A percentile compares a stretch with the other conserved stretches of the same genome.
Evolutionary conservation across 2,888 invertebrate genomes (phyloP).

Genomic region (Pardosa pseudoannulata): DNA sequence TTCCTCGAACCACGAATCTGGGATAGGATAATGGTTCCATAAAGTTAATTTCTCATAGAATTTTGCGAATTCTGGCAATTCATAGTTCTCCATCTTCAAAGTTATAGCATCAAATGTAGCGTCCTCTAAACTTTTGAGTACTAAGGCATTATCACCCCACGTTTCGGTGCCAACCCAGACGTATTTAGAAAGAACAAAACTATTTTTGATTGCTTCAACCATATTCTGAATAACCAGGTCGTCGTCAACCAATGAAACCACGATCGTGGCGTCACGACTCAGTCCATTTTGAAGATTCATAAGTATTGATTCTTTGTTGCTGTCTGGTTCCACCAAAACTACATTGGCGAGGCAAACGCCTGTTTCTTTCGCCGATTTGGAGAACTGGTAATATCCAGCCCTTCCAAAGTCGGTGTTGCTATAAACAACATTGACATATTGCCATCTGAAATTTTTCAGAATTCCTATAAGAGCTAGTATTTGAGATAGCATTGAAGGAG

Average conservation of each 20-base stretch:
- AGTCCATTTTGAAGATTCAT: slow-evolving; percentile 48
- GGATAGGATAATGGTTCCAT: slow-evolving; percentile 76
- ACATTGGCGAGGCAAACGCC: slow-evolving; percentile 76
- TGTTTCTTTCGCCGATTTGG: slow-evolving; percentile 72
- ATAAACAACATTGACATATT: slow-evolving; percentile 77
- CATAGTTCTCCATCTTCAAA: slow-evolving; percentile 74
- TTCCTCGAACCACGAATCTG: slow-evolving; percentile 79
- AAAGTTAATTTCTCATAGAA: slow-evolving; percentile 76
- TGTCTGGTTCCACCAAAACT: slow-evolving; percentile 74
- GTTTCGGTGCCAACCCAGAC: slow-evolving; percentile 68
- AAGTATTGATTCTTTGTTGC: slow-evolving; percentile 23
- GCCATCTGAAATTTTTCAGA: slow-evolving; percentile 76
- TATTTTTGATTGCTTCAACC: slow-evolving; percentile 76
- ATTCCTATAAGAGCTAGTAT: slow-evolving; percentile 76
- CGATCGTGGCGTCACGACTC: slow-evolving; percentile 72
- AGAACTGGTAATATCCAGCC: slow-evolving; percentile 76
- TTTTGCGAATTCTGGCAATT: slow-evolving; percentile 75
- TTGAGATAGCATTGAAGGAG: slow-evolving; percentile 76
- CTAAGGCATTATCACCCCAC: slow-evolving; percentile 51
- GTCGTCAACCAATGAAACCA: slow-evolving; percentile 77
- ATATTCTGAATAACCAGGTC: slow-evolving; percentile 76
- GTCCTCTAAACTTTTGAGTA: slow-evolving; percentile 73
- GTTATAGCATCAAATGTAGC: slow-evolving; percentile 75
- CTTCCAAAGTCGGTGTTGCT: slow-evolving; percentile 76
- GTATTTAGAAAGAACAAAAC: slow-evolving; percentile 28